A percentile compares a stretch with the other conserved stretches of the same genome.
Conservation (phyloP, 1,140 invertebrate genomes). For the Acyrthosiphon pisum region DNA sequence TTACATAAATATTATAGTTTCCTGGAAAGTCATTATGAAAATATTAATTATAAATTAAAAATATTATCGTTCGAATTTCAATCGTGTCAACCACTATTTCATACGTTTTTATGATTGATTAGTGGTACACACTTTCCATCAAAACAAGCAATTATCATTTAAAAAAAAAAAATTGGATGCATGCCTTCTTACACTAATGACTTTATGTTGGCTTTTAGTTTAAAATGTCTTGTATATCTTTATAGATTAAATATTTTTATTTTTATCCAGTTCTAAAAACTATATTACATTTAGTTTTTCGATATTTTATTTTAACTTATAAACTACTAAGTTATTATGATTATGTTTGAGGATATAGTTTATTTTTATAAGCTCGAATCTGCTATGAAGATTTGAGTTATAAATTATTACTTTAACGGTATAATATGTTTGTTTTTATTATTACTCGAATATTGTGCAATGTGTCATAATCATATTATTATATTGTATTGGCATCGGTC, state of each 20-base stretch:
- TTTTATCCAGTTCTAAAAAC: neutral
- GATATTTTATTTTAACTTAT: neutral
- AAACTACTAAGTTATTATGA: neutral
- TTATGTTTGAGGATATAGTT: neutral
- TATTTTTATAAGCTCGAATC: neutral
- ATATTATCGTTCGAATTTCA: neutral
- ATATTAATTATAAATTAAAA: neutral
- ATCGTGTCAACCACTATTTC: neutral
- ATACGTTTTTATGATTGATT: conserved; percentile 22
- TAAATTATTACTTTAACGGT: neutral
- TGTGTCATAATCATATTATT: neutral
- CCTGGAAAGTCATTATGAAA: neutral
- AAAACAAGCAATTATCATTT: neutral
- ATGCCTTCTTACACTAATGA: conserved; percentile 7
- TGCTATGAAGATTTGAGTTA: neutral
- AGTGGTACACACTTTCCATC: neutral
- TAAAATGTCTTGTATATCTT: neutral
- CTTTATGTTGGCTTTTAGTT: conserved; percentile 20
- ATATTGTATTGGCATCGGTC: neutral
- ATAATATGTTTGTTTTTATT: neutral
- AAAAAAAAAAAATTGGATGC: neutral
- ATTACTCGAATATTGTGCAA: neutral
- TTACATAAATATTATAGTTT: neutral
- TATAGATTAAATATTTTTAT: conserved; percentile 27
- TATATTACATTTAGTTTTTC: neutral